Evolutionary conservation across 2,113 vertebrate genomes (phyloP).

Genomic region (Dryoscopus gambensis): DNA sequence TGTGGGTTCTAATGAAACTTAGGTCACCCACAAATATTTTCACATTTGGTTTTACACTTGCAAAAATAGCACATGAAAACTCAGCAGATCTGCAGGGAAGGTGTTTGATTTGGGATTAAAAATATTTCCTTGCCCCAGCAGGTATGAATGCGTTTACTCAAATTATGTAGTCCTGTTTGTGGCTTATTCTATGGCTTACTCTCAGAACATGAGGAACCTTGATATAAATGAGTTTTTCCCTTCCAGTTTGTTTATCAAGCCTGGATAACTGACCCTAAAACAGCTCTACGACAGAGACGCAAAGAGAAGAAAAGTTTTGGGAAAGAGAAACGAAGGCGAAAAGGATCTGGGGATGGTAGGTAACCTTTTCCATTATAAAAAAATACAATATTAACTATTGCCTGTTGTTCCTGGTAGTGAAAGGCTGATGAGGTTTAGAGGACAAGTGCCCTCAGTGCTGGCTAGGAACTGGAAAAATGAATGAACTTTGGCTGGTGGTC

Average conservation of each 20-base stretch:
- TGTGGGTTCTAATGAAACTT: conserved; percentile 1
- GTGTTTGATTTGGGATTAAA: neutral
- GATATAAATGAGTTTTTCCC: conserved; percentile 51
- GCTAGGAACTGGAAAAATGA: neutral
- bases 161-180: neutral
- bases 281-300: conserved; percentile 82
- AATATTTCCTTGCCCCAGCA: neutral
- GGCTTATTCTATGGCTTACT: conserved; percentile 2
- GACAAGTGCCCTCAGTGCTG: neutral
- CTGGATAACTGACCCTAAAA: conserved; percentile 96
- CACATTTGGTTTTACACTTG: conserved; percentile 17
- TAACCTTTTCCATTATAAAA: neutral
- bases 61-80: conserved; percentile 20
- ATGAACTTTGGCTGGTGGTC: neutral
- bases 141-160: neutral
- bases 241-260: conserved; percentile 94
- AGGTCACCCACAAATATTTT: conserved; percentile 1
- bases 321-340: conserved; percentile 75
- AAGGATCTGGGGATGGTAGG: conserved; percentile 79
- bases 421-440: neutral
- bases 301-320: conserved; percentile 84
- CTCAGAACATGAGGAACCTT: neutral
- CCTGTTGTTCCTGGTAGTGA: neutral
- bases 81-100: neutral
- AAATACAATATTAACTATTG: neutral